Base-by-base conservation (phyloP, 2,888 invertebrate species). In the Anorthoa munda region DNA sequence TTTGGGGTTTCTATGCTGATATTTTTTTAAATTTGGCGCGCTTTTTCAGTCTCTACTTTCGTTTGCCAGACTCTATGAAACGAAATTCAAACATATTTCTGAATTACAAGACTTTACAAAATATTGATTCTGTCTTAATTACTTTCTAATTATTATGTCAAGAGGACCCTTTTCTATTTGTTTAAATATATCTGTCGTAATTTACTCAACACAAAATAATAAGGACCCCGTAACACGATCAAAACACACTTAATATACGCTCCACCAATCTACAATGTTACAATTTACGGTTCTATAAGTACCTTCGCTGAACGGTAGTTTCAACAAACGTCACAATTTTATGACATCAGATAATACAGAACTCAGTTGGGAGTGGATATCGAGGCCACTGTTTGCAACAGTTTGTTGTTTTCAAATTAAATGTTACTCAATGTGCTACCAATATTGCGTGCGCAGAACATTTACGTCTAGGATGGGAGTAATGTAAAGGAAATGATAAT, bases 251-350 rank as follows among this genome's bases (percentile, higher is more conserved):
- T 78, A 83, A 63, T 17, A 61, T 68, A 71, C 78, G 60, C 72
- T 66, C 31, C 15, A 23, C 48, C 63, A 69, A 5, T 48, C 31
- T 59, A 84, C 82, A 79, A 56, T 74, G 82, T 79, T 63, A 15
- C 66, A 75, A 39, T 69, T 70, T 84, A 84, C 59, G 61, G 53
- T 64, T 79, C 50, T 65, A 13, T 56, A 61, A 82, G 72, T 72
- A 72, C 60, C 15, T 66, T n/a, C 11, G 31, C 45, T 64, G 70
- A 75, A 79, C 51, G 66, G 67, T 55, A 79, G 65, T 82, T 73
- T 75, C 83, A 76, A 72, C 66, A 74, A 76, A 81, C 67, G 76
- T 85, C 70, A 82, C 63, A 71, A 71, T 76, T 82, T 82, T 76
- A 85, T 76, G 82, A 75, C 61, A 82, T 79, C 72, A 72, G 73